Base-by-base conservation (phyloP, 1,140 invertebrate species). In the Bombus huntii region DNA sequence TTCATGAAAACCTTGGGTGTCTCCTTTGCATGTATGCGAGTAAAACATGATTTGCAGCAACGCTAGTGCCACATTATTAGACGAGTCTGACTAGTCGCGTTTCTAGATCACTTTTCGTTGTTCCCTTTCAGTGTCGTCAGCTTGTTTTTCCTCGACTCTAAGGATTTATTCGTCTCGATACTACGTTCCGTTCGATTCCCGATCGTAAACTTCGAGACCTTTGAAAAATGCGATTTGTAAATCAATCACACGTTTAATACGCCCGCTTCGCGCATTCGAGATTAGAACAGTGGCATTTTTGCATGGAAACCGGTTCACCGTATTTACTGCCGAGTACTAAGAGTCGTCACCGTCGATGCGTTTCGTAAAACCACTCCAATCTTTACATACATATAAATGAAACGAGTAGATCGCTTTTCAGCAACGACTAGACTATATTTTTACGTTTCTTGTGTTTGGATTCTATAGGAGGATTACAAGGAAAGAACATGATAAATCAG, bases 1-100 rank as follows among this genome's bases (percentile, higher is more conserved):
- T 86, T 83, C 65, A 39, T 47, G 83, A 73, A 89, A 91, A 92
- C 94, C 93, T 94, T 93, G 93, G 92, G 87, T 85, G 85, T 91
- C 92, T 92, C 91, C 92, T 91, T 47, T 25, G 70, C 34, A 83
- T 74, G 68, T 42, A 62, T 76, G 62, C 13, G 12, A n/a, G 18
- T 8, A 31, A 62, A 47, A 47, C 34, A 75, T 78, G 77, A 82
- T 79, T 74, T 31, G 25, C 47, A 37, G 59, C 37, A 42, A 37
- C 62, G 47, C 12, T 37, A 25, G 73, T 77, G 72, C 44, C 18
- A 84, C 88, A 89, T 94, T 94, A 93, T 93, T 94, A 92, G 90
- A 89, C 62, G 72, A 65, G 66, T 47, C 70, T 53, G 78, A 25
- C n/a, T 6, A n/a, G 57, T 80, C 70, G 57, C 42, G n/a, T 81